phyloP scores from a whole-genome alignment of 2,797 vertebrate species.

The Betta splendens region DNA sequence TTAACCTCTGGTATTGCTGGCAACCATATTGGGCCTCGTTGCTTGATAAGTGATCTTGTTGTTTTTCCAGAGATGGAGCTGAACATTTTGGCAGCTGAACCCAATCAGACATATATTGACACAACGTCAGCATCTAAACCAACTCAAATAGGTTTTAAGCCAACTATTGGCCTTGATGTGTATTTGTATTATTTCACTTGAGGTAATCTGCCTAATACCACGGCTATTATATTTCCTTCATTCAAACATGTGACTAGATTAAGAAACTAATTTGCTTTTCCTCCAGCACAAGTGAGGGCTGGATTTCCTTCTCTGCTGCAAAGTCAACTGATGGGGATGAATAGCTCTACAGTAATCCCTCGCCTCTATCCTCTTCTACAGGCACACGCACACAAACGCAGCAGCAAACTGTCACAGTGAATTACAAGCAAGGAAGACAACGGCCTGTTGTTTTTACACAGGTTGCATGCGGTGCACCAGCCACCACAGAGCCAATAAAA shows the following conservation, averaged over 20 bases:
- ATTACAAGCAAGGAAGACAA: conserved; percentile 42
- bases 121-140: too few relatives aligned
- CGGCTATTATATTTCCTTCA: background rate
- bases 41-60: conserved; percentile 8
- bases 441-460: conserved; percentile 9
- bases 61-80: conserved; percentile 19
- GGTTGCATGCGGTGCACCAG: conserved; percentile 20
- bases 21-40: background rate
- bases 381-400: conserved; percentile 35
- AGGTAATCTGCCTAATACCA: too few relatives aligned
- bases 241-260: background rate
- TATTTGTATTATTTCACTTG: too few relatives aligned
- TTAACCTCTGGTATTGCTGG: conserved; percentile 40
- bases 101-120: too few relatives aligned
- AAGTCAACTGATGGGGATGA: conserved; percentile 26
- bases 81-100: conserved; percentile 22
- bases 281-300: conserved; percentile 1
- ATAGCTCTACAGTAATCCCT: conserved; percentile 44
- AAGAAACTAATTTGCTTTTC: conserved; percentile 18
- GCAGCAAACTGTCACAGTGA: conserved; percentile 25
- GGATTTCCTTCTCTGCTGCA: conserved; percentile 10
- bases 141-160: too few relatives aligned
- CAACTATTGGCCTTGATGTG: too few relatives aligned
- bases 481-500: conserved; percentile 25
- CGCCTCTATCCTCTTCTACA: conserved; percentile 35